phyloP scores from a whole-genome alignment of 1,140 invertebrate genomes.

The Drosophila sulfurigaster region DNA sequence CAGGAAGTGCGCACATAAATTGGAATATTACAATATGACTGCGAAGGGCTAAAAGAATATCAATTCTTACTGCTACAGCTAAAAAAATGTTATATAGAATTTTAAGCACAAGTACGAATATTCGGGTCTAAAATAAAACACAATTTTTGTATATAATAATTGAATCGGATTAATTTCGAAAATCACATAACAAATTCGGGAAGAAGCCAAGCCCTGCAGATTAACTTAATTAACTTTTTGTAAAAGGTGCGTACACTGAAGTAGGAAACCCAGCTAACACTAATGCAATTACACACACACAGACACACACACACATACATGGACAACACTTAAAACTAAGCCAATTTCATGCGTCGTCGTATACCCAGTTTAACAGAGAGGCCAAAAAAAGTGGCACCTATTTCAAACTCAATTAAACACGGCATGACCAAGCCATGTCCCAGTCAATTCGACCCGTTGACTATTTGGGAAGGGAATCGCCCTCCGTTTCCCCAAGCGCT shows the following conservation, averaged over 20 bases:
- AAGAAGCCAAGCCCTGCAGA: not conserved
- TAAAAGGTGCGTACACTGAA: slow-evolving; percentile 19
- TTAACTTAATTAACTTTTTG: slow-evolving; percentile 53
- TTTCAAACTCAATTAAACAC: slow-evolving; percentile 83
- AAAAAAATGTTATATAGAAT: slow-evolving; percentile 42
- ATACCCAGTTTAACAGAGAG: slow-evolving; percentile 4
- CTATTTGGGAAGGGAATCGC: not conserved
- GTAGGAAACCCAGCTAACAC: slow-evolving; percentile 9
- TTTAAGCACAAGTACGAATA: slow-evolving; percentile 5
- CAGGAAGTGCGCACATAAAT: slow-evolving; percentile 62
- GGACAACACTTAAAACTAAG: slow-evolving; percentile 63
- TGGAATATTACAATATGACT: slow-evolving; percentile 49
- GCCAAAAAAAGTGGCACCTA: slow-evolving; percentile 65
- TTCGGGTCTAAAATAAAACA: slow-evolving; percentile 21
- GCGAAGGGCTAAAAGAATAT: slow-evolving; percentile 7
- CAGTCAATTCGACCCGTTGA: slow-evolving; percentile 3
- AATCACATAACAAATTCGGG: slow-evolving; percentile 4
- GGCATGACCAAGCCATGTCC: slow-evolving; percentile 44
- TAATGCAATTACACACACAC: slow-evolving; percentile 7
- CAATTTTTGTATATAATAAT: slow-evolving; percentile 36
- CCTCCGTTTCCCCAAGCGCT: not conserved
- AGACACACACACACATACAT: slow-evolving; percentile 15
- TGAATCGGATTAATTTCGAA: slow-evolving; percentile 49
- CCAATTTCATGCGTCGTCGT: slow-evolving; percentile 67
- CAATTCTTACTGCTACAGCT: slow-evolving; percentile 26